Base-by-base conservation (phyloP, 2,888 invertebrate genomes). In the Scaptomyza polygonia region DNA sequence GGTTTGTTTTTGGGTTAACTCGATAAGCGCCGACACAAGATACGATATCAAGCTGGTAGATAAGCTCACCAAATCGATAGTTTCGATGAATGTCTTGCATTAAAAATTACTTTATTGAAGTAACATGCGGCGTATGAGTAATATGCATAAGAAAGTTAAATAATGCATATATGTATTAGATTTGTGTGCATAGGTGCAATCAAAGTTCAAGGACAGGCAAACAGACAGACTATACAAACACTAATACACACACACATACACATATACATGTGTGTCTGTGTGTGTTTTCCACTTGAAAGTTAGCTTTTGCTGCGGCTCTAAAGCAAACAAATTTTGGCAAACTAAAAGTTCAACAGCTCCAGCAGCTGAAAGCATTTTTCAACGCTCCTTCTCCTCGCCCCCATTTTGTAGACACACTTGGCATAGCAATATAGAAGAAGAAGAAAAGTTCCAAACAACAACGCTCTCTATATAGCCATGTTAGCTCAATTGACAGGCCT, bases 131-230 rank as follows among this genome's bases (percentile, higher is more conserved):
- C 65, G 67, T 59, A 65, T 72, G 59, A 30, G 64, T 62, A 67
- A 64, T 72, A 5, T 29, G 18, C 5, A 5, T 5, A 8, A 14
- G 36, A 5, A 49, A 14, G 14, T 8, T 32, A 52, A 61, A 49
- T n/a, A n/a, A n/a, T n/a, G n/a, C n/a, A n/a, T n/a, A n/a, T n/a
- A n/a, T n/a, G n/a, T 43, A 61, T 21, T 56, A 45, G 44, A 39
- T 14, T 36, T 62, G 36, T 65, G 47, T 18, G 43, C 54, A 45
- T 65, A 65, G 55, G 43, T 56, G 54, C 68, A 56, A 44, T 43
- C 65, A 59, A 63, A 75, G 81, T 75, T 82, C 75, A 82, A 86
- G 84, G 77, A 67, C 73, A 71, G 48, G n/a, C 59, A 40, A 61
- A 40, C 47, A 52, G 25, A 54, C 52, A 40, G 18, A 34, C 34